Base-by-base conservation (phyloP, 2,113 vertebrate genomes). In the Malaclemys terrapin region DNA sequence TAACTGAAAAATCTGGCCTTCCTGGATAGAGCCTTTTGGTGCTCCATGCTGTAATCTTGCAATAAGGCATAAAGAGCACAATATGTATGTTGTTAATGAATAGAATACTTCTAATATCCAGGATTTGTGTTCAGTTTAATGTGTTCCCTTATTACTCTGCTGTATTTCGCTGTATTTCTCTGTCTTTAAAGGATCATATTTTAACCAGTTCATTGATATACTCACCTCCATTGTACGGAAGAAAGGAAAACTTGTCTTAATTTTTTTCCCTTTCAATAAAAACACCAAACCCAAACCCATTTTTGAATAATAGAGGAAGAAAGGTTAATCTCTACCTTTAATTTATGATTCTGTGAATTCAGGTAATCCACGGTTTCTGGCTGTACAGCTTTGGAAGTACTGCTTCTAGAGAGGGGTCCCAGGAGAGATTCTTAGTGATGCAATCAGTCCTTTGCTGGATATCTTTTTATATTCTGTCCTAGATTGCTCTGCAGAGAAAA, bases 1-100 rank as follows among this genome's bases (percentile, higher is more conserved):
- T 85, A 85, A 92, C 91, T 89, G 94, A 95, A 56, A 92, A 91
- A 52, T 75, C 81, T 95, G 80, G 10, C 4, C 0, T 92, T 93
- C 27, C 78, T 76, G 53, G 62, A 84, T 96, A 25, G 92, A 91
- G n/a, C 52, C 57, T 9, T 65, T 1, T 85, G 57, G 10, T 82
- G 82, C 83, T 94, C 94, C 1, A 0, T 92, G 31, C 93, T 95
- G 0, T 90, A 81, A 89, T 93, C 86, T 89, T 54, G 47, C 47
- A 85, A 0, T 0, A 89, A 87, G 31, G 87, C 47, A 31, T 85
- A 12, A 89, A 94, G 35, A 86, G 17, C 86, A 62, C 53, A 52
- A 14, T 52, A 38, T 4, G 3, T 85, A 87, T 93, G 76, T n/a
- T 76, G 47, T 82, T 96, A 93, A 78, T 89, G 80, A 35, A 3